A percentile compares a stretch with the other conserved stretches of the same genome.
phyloP scores from a whole-genome alignment of 2,888 invertebrate genomes.

The Graphium colonna region DNA sequence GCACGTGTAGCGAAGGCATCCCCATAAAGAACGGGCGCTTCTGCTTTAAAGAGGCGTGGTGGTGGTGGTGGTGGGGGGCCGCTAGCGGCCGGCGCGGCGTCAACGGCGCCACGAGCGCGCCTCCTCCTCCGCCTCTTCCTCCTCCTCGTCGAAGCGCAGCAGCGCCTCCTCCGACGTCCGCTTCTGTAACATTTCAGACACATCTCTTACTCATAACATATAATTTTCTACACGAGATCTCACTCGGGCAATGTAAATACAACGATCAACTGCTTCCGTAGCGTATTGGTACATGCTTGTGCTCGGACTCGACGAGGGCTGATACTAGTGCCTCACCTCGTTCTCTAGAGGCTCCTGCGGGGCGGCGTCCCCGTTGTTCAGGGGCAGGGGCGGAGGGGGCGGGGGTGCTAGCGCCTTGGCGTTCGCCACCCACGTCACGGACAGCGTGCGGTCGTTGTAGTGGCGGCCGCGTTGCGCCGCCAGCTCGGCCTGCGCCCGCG shows the following conservation, averaged over 20 bases:
- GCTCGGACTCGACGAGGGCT: too few relatives aligned
- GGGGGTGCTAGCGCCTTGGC: slow-evolving; percentile 38
- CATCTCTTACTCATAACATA: too few relatives aligned
- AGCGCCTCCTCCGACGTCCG: slow-evolving; percentile 81
- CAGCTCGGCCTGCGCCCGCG: slow-evolving; percentile 88
- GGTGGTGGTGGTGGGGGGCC: slow-evolving; percentile 9
- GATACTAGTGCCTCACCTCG: slow-evolving; percentile 45
- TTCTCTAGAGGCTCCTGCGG: slow-evolving; percentile 50
- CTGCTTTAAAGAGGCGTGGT: too few relatives aligned
- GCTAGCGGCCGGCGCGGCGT: slow-evolving; percentile 41
- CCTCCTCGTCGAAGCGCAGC: slow-evolving; percentile 94
- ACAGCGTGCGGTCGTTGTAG: slow-evolving; percentile 77
- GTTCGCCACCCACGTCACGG: slow-evolving; percentile 68
- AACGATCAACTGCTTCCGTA: too few relatives aligned
- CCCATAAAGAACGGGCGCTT: too few relatives aligned
- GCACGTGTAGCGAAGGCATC: too few relatives aligned
- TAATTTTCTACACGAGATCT: too few relatives aligned
- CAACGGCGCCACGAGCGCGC: slow-evolving; percentile 96
- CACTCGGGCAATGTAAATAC: too few relatives aligned
- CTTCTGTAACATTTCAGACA: too few relatives aligned
- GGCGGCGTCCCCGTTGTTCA: slow-evolving; percentile 43
- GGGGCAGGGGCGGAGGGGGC: too few relatives aligned
- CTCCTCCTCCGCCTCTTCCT: slow-evolving; percentile 91
- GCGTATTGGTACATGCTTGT: too few relatives aligned
- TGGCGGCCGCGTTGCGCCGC: slow-evolving; percentile 88